Base-by-base conservation (phyloP, 2,888 invertebrate species). In the Phengaris arion region DNA sequence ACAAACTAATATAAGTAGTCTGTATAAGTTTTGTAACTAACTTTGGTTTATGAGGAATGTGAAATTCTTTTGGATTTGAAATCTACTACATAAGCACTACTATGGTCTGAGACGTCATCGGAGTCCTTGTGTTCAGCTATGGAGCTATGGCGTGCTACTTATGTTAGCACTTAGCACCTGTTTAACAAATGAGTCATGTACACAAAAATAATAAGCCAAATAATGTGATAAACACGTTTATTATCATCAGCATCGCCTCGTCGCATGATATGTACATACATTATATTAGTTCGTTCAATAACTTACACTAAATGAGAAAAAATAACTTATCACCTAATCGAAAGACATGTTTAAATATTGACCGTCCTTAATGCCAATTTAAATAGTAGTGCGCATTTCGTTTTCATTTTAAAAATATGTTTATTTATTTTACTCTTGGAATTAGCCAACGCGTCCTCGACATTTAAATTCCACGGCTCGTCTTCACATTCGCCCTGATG, bases 201-300 rank as follows among this genome's bases (percentile, higher is more conserved):
- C 89, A 89, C 86, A 86, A 86, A 86, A 89, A 89, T 79, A 78
- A 83, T 84, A 89, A 87, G 89, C 85, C 87, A 77, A 76, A 82
- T 85, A 87, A 86, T 90, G 85, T 85, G 86, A 87, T 87, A 90
- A 89, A 89, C 90, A 91, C 88, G 87, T 92, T 92, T 93, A 92
- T 92, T 91, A 86, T 84, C 86, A 85, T 83, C 86, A 82, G 74
- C 70, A 86, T 80, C 76, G 77, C 78, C 78, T 76, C 68, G 70
- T 78, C 77, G 85, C 89, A 86, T 64, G 64, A 64, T 81, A 79
- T 89, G 84, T 85, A 86, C 87, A 81, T 84, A 82, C 87, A 85
- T 85, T 83, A 86, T 85, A 85, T 82, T 86, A 84, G 84, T 82
- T 79, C 78, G 80, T 79, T 80, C 83, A 68, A 51, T 77, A 77